Evolutionary conservation across 2,113 vertebrate genomes (phyloP).

Genomic region (Megaceryle maxima): DNA sequence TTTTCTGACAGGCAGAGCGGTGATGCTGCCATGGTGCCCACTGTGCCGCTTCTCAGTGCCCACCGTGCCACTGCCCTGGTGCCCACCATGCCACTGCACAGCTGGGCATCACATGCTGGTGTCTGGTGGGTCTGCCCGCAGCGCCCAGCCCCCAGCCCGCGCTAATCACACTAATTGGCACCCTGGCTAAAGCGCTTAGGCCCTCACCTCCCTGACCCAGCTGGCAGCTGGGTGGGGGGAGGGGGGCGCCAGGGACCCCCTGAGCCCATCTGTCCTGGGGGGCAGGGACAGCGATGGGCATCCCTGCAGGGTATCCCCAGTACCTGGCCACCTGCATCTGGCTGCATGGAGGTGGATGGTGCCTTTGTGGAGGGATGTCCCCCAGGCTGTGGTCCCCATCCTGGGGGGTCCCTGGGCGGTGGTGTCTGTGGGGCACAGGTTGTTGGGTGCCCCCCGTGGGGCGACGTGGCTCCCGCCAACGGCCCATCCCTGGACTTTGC

Average conservation of each 20-base stretch:
- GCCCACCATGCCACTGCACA: background rate
- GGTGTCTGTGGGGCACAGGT: background rate
- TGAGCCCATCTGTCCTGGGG: conserved; percentile 40
- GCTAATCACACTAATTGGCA: conserved; percentile 57
- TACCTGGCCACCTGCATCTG: rapidly evolving
- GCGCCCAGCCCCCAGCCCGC: background rate
- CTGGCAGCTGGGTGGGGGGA: conserved; percentile 43
- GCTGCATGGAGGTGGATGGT: rapidly evolving
- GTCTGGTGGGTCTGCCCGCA: background rate
- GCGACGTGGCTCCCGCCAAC: background rate
- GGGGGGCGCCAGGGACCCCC: background rate
- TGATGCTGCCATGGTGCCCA: background rate
- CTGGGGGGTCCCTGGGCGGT: background rate
- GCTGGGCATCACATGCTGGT: background rate
- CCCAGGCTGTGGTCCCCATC: background rate
- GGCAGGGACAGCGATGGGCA: background rate
- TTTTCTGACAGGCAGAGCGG: background rate
- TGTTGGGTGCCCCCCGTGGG: background rate
- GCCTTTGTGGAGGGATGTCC: background rate
- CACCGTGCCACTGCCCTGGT: background rate
- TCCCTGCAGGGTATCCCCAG: rapidly evolving
- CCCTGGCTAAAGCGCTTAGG: conserved; percentile 66
- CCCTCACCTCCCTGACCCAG: conserved; percentile 35
- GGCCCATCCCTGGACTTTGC: conserved; percentile 51
- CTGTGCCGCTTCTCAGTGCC: background rate